Conservation (phyloP, 37 sponge, comb jelly and placozoan species). For the Spongia lamella region DNA sequence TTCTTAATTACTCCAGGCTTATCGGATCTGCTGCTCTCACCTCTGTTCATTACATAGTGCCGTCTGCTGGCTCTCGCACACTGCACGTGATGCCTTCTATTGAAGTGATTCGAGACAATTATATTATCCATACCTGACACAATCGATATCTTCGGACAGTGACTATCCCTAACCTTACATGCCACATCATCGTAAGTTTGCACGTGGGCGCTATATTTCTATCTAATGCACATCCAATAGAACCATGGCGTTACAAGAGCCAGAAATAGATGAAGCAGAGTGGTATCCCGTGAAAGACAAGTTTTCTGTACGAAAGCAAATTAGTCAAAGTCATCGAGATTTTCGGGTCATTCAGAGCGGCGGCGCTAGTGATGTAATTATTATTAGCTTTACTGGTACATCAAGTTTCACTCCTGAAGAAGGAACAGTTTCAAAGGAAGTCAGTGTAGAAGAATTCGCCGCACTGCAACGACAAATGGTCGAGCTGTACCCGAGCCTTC, state of each 20-base stretch:
- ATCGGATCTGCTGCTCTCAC: not conserved
- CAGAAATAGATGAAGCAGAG: slow-evolving; percentile 11
- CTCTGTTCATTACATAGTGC: not conserved
- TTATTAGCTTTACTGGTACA: slow-evolving; percentile 1
- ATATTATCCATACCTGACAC: too few relatives aligned
- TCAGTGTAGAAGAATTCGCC: slow-evolving; percentile 40
- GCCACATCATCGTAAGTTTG: too few relatives aligned
- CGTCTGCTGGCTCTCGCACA: too few relatives aligned
- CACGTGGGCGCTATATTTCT: too few relatives aligned
- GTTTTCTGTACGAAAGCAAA: slow-evolving; percentile 2
- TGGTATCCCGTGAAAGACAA: slow-evolving; percentile 24
- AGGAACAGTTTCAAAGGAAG: slow-evolving; percentile 1
- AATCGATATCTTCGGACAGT: too few relatives aligned
- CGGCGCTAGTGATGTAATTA: not conserved
- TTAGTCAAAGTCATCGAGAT: not conserved
- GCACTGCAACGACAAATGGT: slow-evolving; percentile 34
- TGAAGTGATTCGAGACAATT: too few relatives aligned
- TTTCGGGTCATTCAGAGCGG: slow-evolving; percentile 8
- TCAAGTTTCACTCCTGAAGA: not conserved
- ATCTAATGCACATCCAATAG: too few relatives aligned
- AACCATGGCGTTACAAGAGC: not conserved
- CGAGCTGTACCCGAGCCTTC: slow-evolving; percentile 35
- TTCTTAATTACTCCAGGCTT: slow-evolving; percentile 52
- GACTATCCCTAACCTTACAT: too few relatives aligned
- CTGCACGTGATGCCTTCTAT: too few relatives aligned